These are phyloP conservation scores for Parambassis ranga DNA, from an alignment of 2,797 vertebrate genomes.

Conservation along the genomic window DNA sequence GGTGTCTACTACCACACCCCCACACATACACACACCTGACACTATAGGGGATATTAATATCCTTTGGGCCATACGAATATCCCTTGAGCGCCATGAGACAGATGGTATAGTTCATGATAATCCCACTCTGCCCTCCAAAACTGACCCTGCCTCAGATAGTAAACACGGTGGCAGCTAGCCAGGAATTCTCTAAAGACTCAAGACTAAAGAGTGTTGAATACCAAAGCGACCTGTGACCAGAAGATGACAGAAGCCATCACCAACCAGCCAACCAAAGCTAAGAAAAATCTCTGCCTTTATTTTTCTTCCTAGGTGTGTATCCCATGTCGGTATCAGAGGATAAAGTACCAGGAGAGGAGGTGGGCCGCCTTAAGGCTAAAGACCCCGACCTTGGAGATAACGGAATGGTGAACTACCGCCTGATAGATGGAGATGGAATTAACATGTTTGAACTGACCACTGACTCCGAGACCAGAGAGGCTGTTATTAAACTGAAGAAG, in stretches of 20 bases:
- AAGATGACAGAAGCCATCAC: neutral
- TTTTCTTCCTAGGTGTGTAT: slow-evolving; percentile 82
- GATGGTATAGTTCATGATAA: slow-evolving; percentile 65
- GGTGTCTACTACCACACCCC: slow-evolving; percentile 50
- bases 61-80: slow-evolving; percentile 41
- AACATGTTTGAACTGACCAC: slow-evolving; percentile 90
- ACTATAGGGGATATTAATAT: slow-evolving; percentile 60
- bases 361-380: slow-evolving; percentile 89
- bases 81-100: slow-evolving; percentile 46
- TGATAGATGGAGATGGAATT: slow-evolving; percentile 91
- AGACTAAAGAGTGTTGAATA: slow-evolving; percentile 27
- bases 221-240: slow-evolving; percentile 13
- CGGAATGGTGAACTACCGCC: slow-evolving; percentile 89
- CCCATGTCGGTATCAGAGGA: slow-evolving; percentile 90
- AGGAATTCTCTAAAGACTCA: slow-evolving; percentile 24
- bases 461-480: slow-evolving; percentile 94
- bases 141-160: slow-evolving; percentile 57
- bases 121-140: slow-evolving; percentile 51
- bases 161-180: slow-evolving; percentile 58
- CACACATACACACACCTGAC: slow-evolving; percentile 51
- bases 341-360: slow-evolving; percentile 83
- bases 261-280: neutral
- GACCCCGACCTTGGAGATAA: slow-evolving; percentile 95
- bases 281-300: neutral
- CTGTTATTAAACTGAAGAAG: slow-evolving; percentile 95